Conservation (phyloP, 2,888 invertebrate genomes). For the Dermolepida albohirtum region DNA sequence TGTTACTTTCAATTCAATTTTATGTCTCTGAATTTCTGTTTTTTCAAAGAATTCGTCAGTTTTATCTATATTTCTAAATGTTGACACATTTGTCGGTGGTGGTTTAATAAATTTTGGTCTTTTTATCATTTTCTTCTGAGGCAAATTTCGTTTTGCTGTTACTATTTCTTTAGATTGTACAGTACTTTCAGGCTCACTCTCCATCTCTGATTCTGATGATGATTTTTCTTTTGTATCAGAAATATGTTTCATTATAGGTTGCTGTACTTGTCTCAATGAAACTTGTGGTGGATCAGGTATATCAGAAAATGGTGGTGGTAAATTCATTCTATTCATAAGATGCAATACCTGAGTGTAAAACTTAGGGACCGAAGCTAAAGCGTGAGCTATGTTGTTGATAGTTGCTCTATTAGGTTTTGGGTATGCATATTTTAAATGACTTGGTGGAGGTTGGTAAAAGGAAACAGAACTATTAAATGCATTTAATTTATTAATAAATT, state of each 20-base stretch:
- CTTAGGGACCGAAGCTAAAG: slow-evolving; percentile 79
- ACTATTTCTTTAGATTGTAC: slow-evolving; percentile 62
- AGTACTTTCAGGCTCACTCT: slow-evolving; percentile 70
- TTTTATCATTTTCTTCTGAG: slow-evolving; percentile 67
- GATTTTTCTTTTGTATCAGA: slow-evolving; percentile 21
- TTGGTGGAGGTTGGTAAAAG: slow-evolving; percentile 81
- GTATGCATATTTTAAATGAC: slow-evolving; percentile 83
- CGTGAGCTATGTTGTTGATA: slow-evolving; percentile 81
- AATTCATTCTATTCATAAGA: slow-evolving; percentile 95
- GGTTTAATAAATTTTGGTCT: slow-evolving; percentile 69
- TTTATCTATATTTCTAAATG: slow-evolving; percentile 60
- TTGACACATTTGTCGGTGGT: slow-evolving; percentile 50
- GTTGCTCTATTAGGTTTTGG: slow-evolving; percentile 80
- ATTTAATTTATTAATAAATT: slow-evolving; percentile 71
- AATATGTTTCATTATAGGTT: neutral
- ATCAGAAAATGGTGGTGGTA: slow-evolving; percentile 83
- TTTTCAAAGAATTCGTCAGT: slow-evolving; percentile 71
- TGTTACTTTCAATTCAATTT: slow-evolving; percentile 68
- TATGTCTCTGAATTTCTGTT: slow-evolving; percentile 63
- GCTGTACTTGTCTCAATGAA: slow-evolving; percentile 53
- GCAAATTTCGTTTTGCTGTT: slow-evolving; percentile 65
- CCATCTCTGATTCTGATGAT: slow-evolving; percentile 72
- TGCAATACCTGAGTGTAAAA: slow-evolving; percentile 90
- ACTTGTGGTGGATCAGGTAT: slow-evolving; percentile 65
- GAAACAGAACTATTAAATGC: slow-evolving; percentile 71